Conservation (phyloP, 2,113 vertebrate genomes). For the Mus spicilegus region DNA sequence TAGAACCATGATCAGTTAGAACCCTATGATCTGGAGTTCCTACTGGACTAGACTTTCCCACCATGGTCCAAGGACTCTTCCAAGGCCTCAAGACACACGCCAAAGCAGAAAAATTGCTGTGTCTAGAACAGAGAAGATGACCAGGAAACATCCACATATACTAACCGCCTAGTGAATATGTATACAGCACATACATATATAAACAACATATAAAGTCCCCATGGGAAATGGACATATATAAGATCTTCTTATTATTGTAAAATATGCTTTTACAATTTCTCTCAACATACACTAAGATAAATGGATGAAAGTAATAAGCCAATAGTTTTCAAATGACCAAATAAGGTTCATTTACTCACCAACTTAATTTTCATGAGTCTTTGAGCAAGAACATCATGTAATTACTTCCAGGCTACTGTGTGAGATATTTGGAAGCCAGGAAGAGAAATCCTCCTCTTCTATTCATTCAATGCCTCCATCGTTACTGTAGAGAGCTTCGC, state of each 20-base stretch:
- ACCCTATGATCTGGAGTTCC: not conserved
- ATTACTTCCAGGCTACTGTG: not conserved
- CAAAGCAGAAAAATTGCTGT: not conserved
- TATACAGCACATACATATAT: not conserved
- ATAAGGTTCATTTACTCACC: not conserved
- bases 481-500: not conserved
- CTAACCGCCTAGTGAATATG: not conserved
- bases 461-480: not conserved
- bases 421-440: not conserved
- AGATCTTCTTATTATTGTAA: not conserved
- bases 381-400: not conserved
- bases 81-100: not conserved
- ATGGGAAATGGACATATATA: not conserved
- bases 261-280: not conserved
- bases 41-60: not conserved
- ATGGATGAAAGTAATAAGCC: not conserved
- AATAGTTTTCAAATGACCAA: not conserved
- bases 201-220: not conserved
- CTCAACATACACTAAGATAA: not conserved
- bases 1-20: not conserved
- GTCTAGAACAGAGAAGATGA: constrained; percentile 37
- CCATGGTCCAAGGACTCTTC: not conserved
- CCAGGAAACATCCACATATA: not conserved
- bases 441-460: not conserved
- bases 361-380: not conserved